Conservation (phyloP, 2,113 vertebrate species). For the Onychostruthus taczanowskii region DNA sequence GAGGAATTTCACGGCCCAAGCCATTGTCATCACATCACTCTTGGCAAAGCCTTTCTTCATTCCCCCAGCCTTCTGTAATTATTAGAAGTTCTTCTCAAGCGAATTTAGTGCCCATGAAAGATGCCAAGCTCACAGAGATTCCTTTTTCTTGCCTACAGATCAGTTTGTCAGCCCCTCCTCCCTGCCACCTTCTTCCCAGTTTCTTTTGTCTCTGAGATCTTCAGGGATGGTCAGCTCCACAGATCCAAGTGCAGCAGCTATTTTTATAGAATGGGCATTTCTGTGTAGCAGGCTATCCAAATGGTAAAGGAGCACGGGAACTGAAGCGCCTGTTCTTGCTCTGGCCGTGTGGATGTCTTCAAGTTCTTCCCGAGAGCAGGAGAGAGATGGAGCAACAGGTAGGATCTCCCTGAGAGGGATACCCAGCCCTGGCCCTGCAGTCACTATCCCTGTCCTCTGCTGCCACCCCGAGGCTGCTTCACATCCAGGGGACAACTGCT, state of each 20-base stretch:
- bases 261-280: background rate
- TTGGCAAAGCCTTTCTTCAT: constrained; percentile 15
- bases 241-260: background rate
- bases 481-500: background rate
- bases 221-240: background rate
- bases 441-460: background rate
- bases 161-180: background rate
- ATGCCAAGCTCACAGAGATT: background rate
- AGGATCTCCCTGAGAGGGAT: fast-evolving
- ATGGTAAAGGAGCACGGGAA: background rate
- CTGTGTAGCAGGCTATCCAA: background rate
- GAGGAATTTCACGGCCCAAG: background rate
- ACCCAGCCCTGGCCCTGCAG: fast-evolving
- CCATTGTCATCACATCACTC: constrained; percentile 28
- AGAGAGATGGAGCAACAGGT: background rate
- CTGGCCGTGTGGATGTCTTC: background rate
- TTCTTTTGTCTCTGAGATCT: background rate
- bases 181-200: background rate
- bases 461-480: background rate
- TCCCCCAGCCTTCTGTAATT: background rate
- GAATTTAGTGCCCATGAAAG: constrained; percentile 18
- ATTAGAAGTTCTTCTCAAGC: constrained; percentile 10
- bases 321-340: background rate
- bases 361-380: background rate
- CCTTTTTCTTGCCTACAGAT: background rate